phyloP scores from a whole-genome alignment of 2,113 vertebrate genomes.

The Thryonomys swinderianus region DNA sequence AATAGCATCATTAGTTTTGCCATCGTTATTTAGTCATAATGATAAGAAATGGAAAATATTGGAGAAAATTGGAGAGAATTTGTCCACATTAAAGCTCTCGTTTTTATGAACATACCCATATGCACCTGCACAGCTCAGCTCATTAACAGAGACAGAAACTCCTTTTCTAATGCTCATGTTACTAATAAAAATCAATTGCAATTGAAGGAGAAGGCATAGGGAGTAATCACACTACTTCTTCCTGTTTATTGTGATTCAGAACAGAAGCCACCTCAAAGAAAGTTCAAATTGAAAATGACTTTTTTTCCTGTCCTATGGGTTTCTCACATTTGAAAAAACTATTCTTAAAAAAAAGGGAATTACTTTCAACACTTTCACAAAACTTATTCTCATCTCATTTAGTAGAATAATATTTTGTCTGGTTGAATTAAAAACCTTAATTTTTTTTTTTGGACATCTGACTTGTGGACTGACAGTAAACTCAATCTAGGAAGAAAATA shows the following conservation, averaged over 20 bases:
- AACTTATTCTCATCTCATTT: background rate
- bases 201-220: background rate
- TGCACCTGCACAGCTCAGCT: background rate
- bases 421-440: background rate
- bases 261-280: background rate
- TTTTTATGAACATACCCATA: background rate
- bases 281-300: background rate
- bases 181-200: constrained; percentile 46
- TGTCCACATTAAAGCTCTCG: background rate
- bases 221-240: background rate
- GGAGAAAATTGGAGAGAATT: constrained; percentile 35
- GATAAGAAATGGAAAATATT: constrained; percentile 61
- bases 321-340: background rate
- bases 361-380: background rate
- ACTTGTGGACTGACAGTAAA: background rate
- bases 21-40: constrained; percentile 59
- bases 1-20: constrained; percentile 66
- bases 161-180: background rate
- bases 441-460: background rate
- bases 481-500: background rate
- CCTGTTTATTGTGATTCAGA: background rate
- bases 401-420: background rate
- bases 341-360: background rate
- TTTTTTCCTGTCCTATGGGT: background rate
- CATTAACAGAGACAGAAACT: background rate